phyloP scores from a whole-genome alignment of 1,140 invertebrate genomes.

The Hycleus cichorii region DNA sequence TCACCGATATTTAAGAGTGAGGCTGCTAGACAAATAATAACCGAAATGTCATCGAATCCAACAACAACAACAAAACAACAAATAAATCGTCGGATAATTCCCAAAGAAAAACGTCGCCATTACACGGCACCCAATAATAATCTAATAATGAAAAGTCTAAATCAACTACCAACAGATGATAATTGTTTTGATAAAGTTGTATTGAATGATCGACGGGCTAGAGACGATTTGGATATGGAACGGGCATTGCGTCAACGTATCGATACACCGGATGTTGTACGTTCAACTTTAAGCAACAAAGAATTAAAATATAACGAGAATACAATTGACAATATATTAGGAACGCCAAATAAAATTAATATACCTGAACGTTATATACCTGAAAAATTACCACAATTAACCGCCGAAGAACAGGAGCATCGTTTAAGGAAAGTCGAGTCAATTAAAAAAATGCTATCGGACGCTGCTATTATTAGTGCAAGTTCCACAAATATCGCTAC shows the following conservation, averaged over 20 bases:
- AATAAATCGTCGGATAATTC: constrained; percentile 50
- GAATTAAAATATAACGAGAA: constrained; percentile 62
- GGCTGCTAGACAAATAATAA: constrained; percentile 74
- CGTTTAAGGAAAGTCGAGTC: constrained; percentile 80
- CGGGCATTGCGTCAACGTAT: constrained; percentile 60
- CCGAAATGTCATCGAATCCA: constrained; percentile 59
- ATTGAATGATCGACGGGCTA: constrained; percentile 46
- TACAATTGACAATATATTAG: constrained; percentile 76
- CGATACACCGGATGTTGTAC: constrained; percentile 75
- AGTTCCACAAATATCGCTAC: constrained; percentile 36
- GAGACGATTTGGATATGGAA: constrained; percentile 83
- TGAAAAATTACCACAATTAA: constrained; percentile 74
- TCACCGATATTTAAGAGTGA: constrained; percentile 75
- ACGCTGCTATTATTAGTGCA: constrained; percentile 48
- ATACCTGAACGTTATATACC: constrained; percentile 89
- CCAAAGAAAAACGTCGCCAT: constrained; percentile 74
- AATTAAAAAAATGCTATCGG: constrained; percentile 83
- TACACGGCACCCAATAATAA: constrained; percentile 71
- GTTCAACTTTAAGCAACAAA: constrained; percentile 62
- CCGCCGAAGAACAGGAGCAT: constrained; percentile 73
- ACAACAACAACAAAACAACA: constrained; percentile 30
- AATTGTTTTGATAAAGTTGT: constrained; percentile 28
- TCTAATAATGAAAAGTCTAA: constrained; percentile 33
- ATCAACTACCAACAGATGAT: constrained; percentile 29
- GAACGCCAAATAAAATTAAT: constrained; percentile 80